A percentile compares a stretch with the other conserved stretches of the same genome.
These are phyloP conservation scores for Heliconius hermathena DNA, from an alignment of 1,140 invertebrate species.

Conservation along the genomic window DNA sequence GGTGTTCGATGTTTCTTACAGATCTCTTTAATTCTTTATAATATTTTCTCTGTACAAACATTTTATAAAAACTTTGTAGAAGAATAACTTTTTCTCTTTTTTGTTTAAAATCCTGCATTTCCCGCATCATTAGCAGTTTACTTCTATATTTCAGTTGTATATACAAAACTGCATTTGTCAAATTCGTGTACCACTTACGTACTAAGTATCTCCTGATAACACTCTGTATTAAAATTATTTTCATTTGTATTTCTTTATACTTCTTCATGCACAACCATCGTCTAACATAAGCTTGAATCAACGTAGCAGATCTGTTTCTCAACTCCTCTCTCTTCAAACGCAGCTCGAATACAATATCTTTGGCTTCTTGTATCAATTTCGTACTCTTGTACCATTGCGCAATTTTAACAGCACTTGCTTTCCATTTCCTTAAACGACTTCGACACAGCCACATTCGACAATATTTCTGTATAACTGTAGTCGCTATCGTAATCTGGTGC, in stretches of 20 bases:
- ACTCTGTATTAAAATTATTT: slow-evolving; percentile 60
- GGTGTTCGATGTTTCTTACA: slow-evolving; percentile 53
- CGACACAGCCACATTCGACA: slow-evolving; percentile 80
- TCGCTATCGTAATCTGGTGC: slow-evolving; percentile 67
- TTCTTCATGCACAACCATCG: slow-evolving; percentile 66
- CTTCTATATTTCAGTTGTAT: slow-evolving; percentile 79
- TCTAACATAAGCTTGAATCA: slow-evolving; percentile 75
- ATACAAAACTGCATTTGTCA: slow-evolving; percentile 57
- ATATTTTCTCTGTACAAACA: slow-evolving; percentile 52
- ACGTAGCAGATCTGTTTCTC: slow-evolving; percentile 49
- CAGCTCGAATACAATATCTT: slow-evolving; percentile 49
- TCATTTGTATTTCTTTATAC: slow-evolving; percentile 50
- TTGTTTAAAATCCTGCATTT: slow-evolving; percentile 54
- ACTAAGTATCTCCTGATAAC: slow-evolving; percentile 52
- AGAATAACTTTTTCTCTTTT: slow-evolving; percentile 53
- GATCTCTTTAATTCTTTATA: slow-evolving; percentile 52
- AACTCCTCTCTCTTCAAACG: slow-evolving; percentile 46
- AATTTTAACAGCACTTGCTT: slow-evolving; percentile 60
- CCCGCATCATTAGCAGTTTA: slow-evolving; percentile 62
- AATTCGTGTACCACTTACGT: slow-evolving; percentile 54
- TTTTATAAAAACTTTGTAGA: slow-evolving; percentile 78
- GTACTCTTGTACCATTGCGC: slow-evolving; percentile 72
- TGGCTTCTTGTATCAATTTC: slow-evolving; percentile 60
- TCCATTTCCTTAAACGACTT: slow-evolving; percentile 60
- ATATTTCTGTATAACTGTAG: slow-evolving; percentile 82